Evolutionary conservation across 2,113 vertebrate species (phyloP).

Genomic region (Chunga burmeisteri): DNA sequence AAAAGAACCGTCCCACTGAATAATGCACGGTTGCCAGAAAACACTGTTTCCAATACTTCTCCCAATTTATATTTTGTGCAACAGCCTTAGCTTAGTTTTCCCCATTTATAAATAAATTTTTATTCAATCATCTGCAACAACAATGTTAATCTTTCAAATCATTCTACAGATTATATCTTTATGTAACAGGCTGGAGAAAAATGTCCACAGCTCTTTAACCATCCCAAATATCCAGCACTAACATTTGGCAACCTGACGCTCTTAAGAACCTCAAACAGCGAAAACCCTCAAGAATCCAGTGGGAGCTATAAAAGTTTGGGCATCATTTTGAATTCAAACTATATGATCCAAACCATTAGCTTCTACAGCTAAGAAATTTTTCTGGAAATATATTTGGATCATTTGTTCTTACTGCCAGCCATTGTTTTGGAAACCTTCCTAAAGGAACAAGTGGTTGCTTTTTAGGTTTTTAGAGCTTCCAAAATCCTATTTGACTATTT

Average conservation of each 20-base stretch:
- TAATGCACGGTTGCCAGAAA: not conserved
- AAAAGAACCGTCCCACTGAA: not conserved
- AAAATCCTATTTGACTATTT: not conserved
- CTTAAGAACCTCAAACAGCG: not conserved
- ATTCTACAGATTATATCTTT: not conserved
- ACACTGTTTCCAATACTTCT: not conserved
- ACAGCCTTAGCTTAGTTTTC: not conserved
- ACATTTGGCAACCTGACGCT: not conserved
- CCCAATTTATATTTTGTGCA: not conserved
- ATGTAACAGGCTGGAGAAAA: not conserved
- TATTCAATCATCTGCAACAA: not conserved
- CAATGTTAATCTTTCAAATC: not conserved
- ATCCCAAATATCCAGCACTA: not conserved
- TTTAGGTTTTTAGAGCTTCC: slow-evolving; percentile 34
- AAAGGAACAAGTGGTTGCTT: slow-evolving; percentile 1
- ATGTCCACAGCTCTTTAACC: not conserved
- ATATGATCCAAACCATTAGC: slow-evolving; percentile 20
- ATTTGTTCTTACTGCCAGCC: slow-evolving; percentile 11
- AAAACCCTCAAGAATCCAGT: slow-evolving; percentile 10
- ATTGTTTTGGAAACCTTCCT: slow-evolving; percentile 51
- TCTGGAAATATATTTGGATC: not conserved
- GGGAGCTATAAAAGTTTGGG: slow-evolving; percentile 7
- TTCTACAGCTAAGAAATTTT: not conserved
- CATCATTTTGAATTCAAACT: slow-evolving; percentile 42
- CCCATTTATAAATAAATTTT: not conserved